Evolutionary conservation across 2,797 vertebrate genomes (phyloP), one percentile per base, ranked within the genome.

Genomic region (Lepidocolaptes lacrymiger): DNA sequence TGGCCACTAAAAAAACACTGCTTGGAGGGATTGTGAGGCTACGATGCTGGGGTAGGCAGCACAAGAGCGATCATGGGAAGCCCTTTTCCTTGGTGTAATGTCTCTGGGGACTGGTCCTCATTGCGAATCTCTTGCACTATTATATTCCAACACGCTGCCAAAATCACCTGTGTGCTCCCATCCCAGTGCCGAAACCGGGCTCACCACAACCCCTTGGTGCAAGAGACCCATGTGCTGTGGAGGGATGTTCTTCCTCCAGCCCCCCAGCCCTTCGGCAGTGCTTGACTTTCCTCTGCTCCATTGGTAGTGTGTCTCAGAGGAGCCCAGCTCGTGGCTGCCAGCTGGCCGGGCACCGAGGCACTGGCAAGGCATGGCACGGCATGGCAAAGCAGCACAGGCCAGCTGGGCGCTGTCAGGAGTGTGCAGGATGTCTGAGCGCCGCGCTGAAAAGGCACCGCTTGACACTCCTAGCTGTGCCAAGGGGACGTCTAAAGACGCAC

Each of bases 221-320:
- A 14, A 14, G 28, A 61, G 12, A 16, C 28, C 63, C 63, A 3
- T 0, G 6, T 20, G 51, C 62, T 20, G 14, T 2, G 30, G n/a
- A 88, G 43, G 22, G 68, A 72, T 0, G 0, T 0, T 10, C 12
- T 80, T 63, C 43, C 36, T 56, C 16, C 15, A 27, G 49, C 41
- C 37, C 0, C 34, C 0, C 2, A 77, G 68, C 46, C 78, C 75
- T 59, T 30, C 34, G 14, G 64, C 83, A 59, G 64, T 2, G 0
- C 54, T 10, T 0, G 2, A 4, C 62, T 43, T 44, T 19, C 19
- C 80, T 37, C 69, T 0, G 4, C 78, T 78, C 71, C 0, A 0
- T 36, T 0, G 0, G 62, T 14, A 73, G 85, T 0, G 0, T 16
- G 51, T 77, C 84, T 64, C 11, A 0, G 61, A 56, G 88, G 59